These are phyloP conservation scores for Drosophila ironensis DNA, from an alignment of 1,140 invertebrate species.

Conservation along the genomic window DNA sequence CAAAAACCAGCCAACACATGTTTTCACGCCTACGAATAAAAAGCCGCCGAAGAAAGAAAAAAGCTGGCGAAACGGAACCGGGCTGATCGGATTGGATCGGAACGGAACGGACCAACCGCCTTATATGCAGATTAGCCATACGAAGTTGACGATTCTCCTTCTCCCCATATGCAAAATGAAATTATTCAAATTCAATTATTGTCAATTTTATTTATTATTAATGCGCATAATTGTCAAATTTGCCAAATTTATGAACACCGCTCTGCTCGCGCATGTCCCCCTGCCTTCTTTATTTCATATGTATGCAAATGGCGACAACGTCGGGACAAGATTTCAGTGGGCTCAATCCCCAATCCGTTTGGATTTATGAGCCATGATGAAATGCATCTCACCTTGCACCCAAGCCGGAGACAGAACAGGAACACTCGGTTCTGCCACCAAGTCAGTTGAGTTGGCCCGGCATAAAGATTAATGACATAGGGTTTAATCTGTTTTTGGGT, in stretches of 20 bases:
- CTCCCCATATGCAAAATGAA: slow-evolving; percentile 60
- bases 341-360: slow-evolving; percentile 72
- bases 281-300: not conserved
- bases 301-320: slow-evolving; percentile 60
- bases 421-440: slow-evolving; percentile 48
- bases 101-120: slow-evolving; percentile 44
- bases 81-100: not conserved
- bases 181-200: slow-evolving; percentile 81
- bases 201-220: slow-evolving; percentile 82
- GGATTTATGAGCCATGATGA: slow-evolving; percentile 81
- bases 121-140: slow-evolving; percentile 77
- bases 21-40: slow-evolving; percentile 73
- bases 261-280: not conserved
- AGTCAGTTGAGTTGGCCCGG: slow-evolving; percentile 54
- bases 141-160: slow-evolving; percentile 6
- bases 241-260: slow-evolving; percentile 78
- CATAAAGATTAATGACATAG: slow-evolving; percentile 75
- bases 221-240: slow-evolving; percentile 82
- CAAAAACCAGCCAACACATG: slow-evolving; percentile 62
- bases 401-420: slow-evolving; percentile 3
- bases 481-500: slow-evolving; percentile 79
- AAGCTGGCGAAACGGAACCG: not conserved
- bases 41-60: slow-evolving; percentile 20
- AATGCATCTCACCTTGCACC: slow-evolving; percentile 79
- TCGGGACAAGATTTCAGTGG: slow-evolving; percentile 21